Conservation (phyloP, 2,888 invertebrate genomes). For the Chrysopilus asiliformis region DNA sequence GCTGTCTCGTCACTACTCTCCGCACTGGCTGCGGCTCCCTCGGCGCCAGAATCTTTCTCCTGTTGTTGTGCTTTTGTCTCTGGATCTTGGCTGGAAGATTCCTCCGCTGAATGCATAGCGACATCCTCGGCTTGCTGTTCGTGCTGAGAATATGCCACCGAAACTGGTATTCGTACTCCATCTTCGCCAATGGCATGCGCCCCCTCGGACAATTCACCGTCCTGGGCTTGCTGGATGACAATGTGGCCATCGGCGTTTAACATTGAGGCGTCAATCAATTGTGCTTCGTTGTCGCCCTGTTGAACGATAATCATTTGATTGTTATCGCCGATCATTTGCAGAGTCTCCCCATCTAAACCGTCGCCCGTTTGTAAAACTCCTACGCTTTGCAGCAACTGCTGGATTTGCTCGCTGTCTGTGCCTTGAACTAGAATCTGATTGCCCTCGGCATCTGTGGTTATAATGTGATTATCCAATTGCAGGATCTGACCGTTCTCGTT, state of each 20-base stretch:
- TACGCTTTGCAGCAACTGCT: constrained; percentile 35
- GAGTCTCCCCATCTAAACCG: constrained; percentile 33
- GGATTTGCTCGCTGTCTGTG: constrained; percentile 34
- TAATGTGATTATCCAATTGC: constrained; percentile 35
- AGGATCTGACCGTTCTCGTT: constrained; percentile 36
- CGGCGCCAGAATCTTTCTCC: constrained; percentile 3
- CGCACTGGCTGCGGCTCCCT: too few relatives aligned
- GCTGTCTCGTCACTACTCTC: constrained; percentile 8
- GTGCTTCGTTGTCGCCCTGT: constrained; percentile 35
- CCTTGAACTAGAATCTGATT: constrained; percentile 36
- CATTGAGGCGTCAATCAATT: constrained; percentile 35
- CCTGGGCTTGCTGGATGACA: constrained; percentile 35
- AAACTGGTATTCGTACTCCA: constrained; percentile 36
- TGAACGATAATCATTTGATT: constrained; percentile 37
- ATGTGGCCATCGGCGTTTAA: constrained; percentile 35
- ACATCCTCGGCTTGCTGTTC: constrained; percentile 20
- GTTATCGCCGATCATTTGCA: constrained; percentile 37
- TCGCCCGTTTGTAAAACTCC: constrained; percentile 35
- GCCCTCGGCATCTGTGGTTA: constrained; percentile 35
- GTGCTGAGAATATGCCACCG: constrained; percentile 24
- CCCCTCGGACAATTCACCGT: constrained; percentile 30
- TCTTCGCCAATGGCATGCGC: constrained; percentile 36
- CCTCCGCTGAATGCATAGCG: constrained; percentile 9
- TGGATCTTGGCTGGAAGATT: constrained; percentile 1
- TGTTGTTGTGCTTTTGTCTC: constrained; percentile 3